Evolutionary conservation across 2,888 invertebrate species (phyloP).

Genomic region (Cephus spinipes): DNA sequence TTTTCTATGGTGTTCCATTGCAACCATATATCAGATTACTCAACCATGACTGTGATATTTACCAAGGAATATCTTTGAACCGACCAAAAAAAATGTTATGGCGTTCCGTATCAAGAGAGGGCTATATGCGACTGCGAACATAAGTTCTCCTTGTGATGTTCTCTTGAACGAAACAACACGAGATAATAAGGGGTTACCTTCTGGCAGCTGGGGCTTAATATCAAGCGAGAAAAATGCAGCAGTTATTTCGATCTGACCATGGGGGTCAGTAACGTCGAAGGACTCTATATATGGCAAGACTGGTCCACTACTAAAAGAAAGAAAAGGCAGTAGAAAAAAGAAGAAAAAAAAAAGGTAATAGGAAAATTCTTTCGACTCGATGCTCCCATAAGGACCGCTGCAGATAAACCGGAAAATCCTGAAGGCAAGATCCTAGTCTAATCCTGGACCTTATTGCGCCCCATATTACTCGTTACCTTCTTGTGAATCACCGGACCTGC

Average conservation of each 20-base stretch:
- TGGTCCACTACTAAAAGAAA: not conserved
- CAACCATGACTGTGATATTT: not conserved
- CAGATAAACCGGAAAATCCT: not conserved
- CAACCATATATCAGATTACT: not conserved
- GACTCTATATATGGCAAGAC: not conserved
- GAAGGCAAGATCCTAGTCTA: not conserved
- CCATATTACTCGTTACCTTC: not conserved
- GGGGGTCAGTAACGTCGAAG: conserved; percentile 21
- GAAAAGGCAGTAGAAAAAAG: not conserved
- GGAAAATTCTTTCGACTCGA: not conserved
- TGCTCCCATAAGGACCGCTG: not conserved
- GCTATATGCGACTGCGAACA: not conserved
- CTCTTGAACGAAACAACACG: not conserved
- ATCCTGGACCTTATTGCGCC: not conserved
- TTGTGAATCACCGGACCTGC: not conserved
- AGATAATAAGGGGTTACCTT: not conserved
- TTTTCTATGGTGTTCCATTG: not conserved
- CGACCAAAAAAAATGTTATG: not conserved
- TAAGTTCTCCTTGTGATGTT: not conserved
- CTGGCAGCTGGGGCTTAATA: not conserved
- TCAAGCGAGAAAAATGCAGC: not conserved
- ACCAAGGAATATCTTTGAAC: not conserved
- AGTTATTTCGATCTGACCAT: conserved; percentile 53
- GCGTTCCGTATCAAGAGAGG: not conserved
- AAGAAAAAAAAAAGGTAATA: not conserved